phyloP scores from a whole-genome alignment of 2,113 vertebrate genomes.

The Climacteris rufus region DNA sequence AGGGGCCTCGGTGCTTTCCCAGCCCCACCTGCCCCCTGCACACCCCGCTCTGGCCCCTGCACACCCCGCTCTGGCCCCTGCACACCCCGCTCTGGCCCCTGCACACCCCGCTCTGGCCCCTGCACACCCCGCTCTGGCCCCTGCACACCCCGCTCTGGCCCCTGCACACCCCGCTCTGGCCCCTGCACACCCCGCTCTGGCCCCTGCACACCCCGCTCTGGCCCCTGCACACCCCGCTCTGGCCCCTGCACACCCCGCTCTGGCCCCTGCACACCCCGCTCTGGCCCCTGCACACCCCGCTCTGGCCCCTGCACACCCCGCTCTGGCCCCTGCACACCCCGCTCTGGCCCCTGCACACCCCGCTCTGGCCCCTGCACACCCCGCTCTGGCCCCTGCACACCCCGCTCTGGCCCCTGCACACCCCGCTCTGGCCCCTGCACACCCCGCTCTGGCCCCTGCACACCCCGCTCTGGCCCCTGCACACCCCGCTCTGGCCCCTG shows the following conservation, averaged over 20 bases:
- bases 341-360: too few relatives aligned
- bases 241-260: fast-evolving
- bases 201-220: too few relatives aligned
- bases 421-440: neutral
- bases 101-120: fast-evolving
- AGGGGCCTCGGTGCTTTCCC: fast-evolving
- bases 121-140: neutral
- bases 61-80: neutral
- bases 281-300: neutral
- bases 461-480: fast-evolving
- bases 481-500: fast-evolving
- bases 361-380: too few relatives aligned
- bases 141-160: too few relatives aligned
- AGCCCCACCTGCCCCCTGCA: fast-evolving
- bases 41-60: neutral
- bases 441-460: too few relatives aligned
- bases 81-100: too few relatives aligned
- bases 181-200: neutral
- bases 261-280: too few relatives aligned
- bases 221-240: neutral
- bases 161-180: fast-evolving
- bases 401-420: neutral
- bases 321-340: neutral
- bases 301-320: neutral
- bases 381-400: neutral